Evolutionary conservation across 2,797 vertebrate species (phyloP).

Genomic region (Onychomys leucogaster): DNA sequence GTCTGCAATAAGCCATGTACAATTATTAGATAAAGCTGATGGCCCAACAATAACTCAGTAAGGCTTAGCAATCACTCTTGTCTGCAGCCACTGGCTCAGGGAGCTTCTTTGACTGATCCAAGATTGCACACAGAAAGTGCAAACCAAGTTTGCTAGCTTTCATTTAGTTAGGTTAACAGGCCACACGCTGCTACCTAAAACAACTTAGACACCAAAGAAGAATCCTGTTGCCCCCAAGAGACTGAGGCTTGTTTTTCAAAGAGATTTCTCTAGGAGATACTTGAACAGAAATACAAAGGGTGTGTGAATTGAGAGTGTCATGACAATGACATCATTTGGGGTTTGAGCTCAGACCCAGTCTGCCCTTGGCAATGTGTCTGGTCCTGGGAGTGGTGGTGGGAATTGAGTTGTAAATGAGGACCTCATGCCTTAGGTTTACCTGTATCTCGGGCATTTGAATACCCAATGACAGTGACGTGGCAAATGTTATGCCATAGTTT

Average conservation of each 20-base stretch:
- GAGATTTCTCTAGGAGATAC: slow-evolving; percentile 37
- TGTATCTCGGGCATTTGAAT: neutral
- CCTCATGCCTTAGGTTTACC: neutral
- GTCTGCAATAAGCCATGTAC: neutral
- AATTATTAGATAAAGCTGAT: neutral
- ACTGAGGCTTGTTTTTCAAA: neutral
- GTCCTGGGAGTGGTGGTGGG: neutral
- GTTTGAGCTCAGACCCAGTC: neutral
- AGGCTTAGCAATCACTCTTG: neutral
- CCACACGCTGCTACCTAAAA: neutral
- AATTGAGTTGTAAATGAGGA: neutral
- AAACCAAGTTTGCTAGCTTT: neutral
- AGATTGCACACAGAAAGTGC: neutral
- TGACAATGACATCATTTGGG: neutral
- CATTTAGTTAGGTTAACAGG: neutral
- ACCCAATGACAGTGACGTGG: neutral
- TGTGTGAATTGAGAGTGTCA: neutral
- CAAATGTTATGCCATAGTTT: slow-evolving; percentile 20
- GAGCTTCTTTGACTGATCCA: neutral
- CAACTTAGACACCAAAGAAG: neutral
- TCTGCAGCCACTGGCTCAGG: neutral
- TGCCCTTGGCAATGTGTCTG: neutral
- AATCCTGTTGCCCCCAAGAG: neutral
- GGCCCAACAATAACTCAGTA: neutral
- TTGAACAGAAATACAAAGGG: neutral